Conservation (phyloP, 2,888 invertebrate genomes). For the Melanchra persicariae region DNA sequence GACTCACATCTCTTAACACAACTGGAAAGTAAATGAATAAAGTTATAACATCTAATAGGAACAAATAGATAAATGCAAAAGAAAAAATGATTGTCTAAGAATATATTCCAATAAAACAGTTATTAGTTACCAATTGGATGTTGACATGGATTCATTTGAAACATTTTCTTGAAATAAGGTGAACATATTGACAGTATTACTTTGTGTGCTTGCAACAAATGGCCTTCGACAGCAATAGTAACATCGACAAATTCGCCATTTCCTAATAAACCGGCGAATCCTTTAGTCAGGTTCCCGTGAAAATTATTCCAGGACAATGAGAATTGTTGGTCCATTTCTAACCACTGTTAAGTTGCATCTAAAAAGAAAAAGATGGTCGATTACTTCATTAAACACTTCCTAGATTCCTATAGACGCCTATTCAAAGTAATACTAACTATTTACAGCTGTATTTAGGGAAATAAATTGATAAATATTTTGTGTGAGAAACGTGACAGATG, state of each 20-base stretch:
- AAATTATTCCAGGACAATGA: slow-evolving; percentile 94
- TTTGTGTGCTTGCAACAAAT: slow-evolving; percentile 93
- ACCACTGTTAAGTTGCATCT: slow-evolving; percentile 79
- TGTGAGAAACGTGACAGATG: slow-evolving; percentile 73
- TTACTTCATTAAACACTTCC: slow-evolving; percentile 20
- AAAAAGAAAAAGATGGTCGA: slow-evolving; percentile 56
- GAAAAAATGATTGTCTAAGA: slow-evolving; percentile 22
- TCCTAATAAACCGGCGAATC: slow-evolving; percentile 91
- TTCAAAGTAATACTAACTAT: slow-evolving; percentile 62
- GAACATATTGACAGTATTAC: slow-evolving; percentile 93
- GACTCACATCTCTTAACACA: slow-evolving; percentile 93
- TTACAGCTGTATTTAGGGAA: slow-evolving; percentile 62
- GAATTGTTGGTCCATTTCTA: slow-evolving; percentile 92
- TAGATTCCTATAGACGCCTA: background rate
- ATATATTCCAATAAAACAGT: slow-evolving; percentile 31
- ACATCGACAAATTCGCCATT: slow-evolving; percentile 92
- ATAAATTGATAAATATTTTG: slow-evolving; percentile 72
- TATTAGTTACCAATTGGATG: slow-evolving; percentile 91
- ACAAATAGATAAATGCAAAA: background rate
- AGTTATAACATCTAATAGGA: slow-evolving; percentile 6
- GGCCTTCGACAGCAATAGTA: slow-evolving; percentile 92
- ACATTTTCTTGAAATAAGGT: slow-evolving; percentile 93
- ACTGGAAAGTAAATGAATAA: slow-evolving; percentile 83
- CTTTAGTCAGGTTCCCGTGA: slow-evolving; percentile 93
- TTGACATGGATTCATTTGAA: slow-evolving; percentile 92